Evolutionary conservation across 2,888 invertebrate genomes (phyloP).

Genomic region (Caenorhabditis sp.): DNA sequence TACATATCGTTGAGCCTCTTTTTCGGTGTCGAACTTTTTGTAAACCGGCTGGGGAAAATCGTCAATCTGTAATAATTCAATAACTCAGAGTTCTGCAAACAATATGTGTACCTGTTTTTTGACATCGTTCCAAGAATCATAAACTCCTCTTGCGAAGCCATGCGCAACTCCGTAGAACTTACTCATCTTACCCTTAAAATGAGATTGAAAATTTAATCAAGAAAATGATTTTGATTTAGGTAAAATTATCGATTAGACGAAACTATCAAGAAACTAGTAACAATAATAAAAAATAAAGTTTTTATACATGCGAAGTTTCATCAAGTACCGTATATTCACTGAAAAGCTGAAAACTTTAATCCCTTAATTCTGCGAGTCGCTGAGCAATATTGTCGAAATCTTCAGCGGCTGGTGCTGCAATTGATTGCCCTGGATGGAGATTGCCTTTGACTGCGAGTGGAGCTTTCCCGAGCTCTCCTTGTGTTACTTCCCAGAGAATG

Average conservation of each 20-base stretch:
- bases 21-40: slow-evolving; percentile 57
- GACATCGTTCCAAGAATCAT: slow-evolving; percentile 72
- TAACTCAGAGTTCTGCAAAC: background rate
- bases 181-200: slow-evolving; percentile 18
- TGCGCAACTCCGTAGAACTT: slow-evolving; percentile 61
- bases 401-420: slow-evolving; percentile 19
- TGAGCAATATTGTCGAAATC: slow-evolving; percentile 52
- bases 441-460: slow-evolving; percentile 58
- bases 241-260: background rate
- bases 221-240: too few species aligned
- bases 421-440: slow-evolving; percentile 27
- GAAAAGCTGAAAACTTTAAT: slow-evolving; percentile 24
- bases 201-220: background rate
- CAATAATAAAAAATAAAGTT: background rate
- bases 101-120: slow-evolving; percentile 71
- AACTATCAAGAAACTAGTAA: background rate
- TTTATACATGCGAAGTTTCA: background rate
- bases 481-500: slow-evolving; percentile 69
- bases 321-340: background rate
- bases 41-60: slow-evolving; percentile 60
- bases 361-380: slow-evolving; percentile 51
- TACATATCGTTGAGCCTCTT: slow-evolving; percentile 58
- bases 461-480: slow-evolving; percentile 67
- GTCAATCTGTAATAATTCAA: slow-evolving; percentile 33
- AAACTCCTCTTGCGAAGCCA: slow-evolving; percentile 48